Conservation (phyloP, 1,140 invertebrate species). For the Ladona fulva region DNA sequence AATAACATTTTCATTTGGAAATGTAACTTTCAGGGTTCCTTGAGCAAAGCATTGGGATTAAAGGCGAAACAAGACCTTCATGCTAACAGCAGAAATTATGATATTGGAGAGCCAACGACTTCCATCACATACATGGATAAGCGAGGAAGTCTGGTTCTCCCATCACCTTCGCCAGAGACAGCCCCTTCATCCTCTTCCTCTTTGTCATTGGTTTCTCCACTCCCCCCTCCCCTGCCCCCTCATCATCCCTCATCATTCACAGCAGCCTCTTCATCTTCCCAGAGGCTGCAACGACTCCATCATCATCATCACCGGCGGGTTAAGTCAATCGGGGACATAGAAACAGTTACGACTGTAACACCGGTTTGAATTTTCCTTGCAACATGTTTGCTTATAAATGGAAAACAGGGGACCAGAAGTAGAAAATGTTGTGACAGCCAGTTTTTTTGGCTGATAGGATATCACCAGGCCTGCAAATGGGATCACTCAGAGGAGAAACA, state of each 20-base stretch:
- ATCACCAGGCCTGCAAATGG: too few species aligned
- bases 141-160: neutral
- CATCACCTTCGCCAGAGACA: constrained; percentile 17
- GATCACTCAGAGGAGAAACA: too few species aligned
- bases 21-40: constrained; percentile 52
- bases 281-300: constrained; percentile 19
- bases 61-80: constrained; percentile 45
- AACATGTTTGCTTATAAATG: neutral
- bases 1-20: constrained; percentile 5
- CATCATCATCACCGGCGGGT: constrained; percentile 50
- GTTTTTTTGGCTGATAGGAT: too few species aligned
- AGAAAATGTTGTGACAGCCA: neutral
- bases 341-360: constrained; percentile 42
- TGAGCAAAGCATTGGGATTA: constrained; percentile 62
- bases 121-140: neutral
- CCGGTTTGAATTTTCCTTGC: constrained; percentile 26
- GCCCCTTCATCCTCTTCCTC: constrained; percentile 27
- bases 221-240: constrained; percentile 37
- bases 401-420: neutral
- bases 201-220: constrained; percentile 16
- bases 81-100: neutral
- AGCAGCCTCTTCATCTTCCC: constrained; percentile 20
- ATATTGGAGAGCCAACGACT: neutral
- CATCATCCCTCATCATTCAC: constrained; percentile 27
- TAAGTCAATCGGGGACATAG: constrained; percentile 62